phyloP scores from a whole-genome alignment of 2,113 vertebrate genomes.

The Zosterops pallidus region DNA sequence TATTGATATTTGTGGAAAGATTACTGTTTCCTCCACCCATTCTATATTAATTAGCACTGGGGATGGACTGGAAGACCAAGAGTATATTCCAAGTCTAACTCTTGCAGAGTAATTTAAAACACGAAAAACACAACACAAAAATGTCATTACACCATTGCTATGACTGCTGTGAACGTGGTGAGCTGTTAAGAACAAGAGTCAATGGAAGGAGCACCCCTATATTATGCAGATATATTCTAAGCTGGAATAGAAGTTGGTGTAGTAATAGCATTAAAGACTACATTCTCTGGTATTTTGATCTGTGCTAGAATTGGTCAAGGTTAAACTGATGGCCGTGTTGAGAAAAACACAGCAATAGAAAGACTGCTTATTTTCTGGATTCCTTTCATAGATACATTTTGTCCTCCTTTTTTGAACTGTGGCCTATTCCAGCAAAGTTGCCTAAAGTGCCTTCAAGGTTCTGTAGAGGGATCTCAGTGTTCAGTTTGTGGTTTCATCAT shows the following conservation, averaged over 20 bases:
- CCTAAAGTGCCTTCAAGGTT: not conserved
- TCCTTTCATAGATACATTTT: not conserved
- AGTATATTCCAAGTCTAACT: not conserved
- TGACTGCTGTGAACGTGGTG: rapidly evolving
- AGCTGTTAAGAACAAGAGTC: not conserved
- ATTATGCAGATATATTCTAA: not conserved
- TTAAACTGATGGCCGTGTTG: not conserved
- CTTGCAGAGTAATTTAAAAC: not conserved
- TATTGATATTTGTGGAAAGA: not conserved
- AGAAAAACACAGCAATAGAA: not conserved
- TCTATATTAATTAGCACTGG: not conserved
- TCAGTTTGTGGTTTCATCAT: slow-evolving; percentile 41
- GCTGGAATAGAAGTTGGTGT: not conserved
- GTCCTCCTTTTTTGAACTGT: not conserved
- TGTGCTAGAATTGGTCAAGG: not conserved
- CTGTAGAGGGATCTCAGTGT: not conserved
- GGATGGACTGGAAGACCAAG: not conserved
- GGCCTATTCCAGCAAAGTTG: not conserved
- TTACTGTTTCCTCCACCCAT: not conserved
- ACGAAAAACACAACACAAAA: not conserved
- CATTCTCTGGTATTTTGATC: not conserved
- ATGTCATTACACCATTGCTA: not conserved
- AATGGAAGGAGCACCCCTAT: not conserved
- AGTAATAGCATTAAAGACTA: not conserved
- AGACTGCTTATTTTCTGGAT: not conserved